Evolutionary conservation across 2,888 invertebrate species (phyloP).

Genomic region (Adelognathus sp.): DNA sequence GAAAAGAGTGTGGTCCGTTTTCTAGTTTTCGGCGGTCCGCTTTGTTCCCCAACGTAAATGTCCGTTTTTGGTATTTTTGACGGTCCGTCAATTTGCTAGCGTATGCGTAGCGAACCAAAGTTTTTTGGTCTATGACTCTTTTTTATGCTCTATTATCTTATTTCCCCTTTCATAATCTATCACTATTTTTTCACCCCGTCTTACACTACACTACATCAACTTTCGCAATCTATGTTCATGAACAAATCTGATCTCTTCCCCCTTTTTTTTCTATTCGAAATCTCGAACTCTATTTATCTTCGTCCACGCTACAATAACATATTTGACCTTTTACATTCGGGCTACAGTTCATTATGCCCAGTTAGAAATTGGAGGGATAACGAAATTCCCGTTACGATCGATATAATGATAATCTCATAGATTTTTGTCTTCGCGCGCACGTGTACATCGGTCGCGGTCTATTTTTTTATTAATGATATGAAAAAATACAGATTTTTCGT

Average conservation of each 20-base stretch:
- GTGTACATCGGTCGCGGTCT: too few species aligned
- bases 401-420: constrained; percentile 18
- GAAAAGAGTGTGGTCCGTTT: too few species aligned
- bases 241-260: not conserved
- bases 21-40: too few species aligned
- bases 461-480: constrained; percentile 21
- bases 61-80: not conserved
- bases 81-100: constrained; percentile 25
- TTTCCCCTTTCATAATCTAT: not conserved
- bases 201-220: not conserved
- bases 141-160: not conserved
- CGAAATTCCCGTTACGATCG: not conserved
- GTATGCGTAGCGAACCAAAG: constrained; percentile 41
- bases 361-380: not conserved
- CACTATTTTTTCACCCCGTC: not conserved
- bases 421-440: constrained; percentile 24
- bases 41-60: too few species aligned
- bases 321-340: not conserved
- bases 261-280: not conserved
- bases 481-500: not conserved
- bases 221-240: not conserved
- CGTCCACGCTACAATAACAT: not conserved
- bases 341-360: not conserved
- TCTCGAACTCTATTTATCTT: not conserved
- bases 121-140: constrained; percentile 13